Base-by-base conservation (phyloP, 2,888 invertebrate species). In the Catocala nupta region DNA sequence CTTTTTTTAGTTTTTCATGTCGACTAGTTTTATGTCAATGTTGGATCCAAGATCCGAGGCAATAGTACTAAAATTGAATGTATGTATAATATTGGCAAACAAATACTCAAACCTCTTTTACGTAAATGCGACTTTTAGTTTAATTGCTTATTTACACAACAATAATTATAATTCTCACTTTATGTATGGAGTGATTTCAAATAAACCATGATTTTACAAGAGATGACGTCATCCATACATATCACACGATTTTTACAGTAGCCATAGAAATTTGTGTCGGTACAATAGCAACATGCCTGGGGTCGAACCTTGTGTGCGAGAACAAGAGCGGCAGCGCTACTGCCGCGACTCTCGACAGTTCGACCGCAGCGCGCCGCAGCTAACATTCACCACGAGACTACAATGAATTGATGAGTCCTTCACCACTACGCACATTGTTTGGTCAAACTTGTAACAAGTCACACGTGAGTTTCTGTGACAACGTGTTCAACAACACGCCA, bases 11-110 rank as follows among this genome's bases (percentile, higher is more conserved):
- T 65, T 77, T 79, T 75, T 71, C 70, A 63, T 59, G 55, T 78
- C 71, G 78, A 82, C 81, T 80, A 84, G 77, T 72, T 73, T 75
- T 66, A 65, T 70, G 69, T 75, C 72, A 70, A 75, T 71, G 60
- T 71, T 68, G 61, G 72, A 75, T 76, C 70, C 67, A 79, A 75
- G 72, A 77, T 74, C 77, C 64, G 70, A 75, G 73, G 75, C 72
- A 68, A 75, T 56, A 75, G 66, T 61, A 57, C 44, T 63, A 69
- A 69, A 59, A 70, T 68, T 74, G 70, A 77, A 76, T 76, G 73
- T 63, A 76, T 73, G 65, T 69, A 60, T 66, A 68, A 73, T 65
- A 65, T 72, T 65, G 47, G 63, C 49, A 55, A 68, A 66, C 59
- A 69, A 69, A 62, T 50, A 63, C 50, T 60, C 62, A 50, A 65